Percentiles rank a stretch among this genome's conserved stretches.
These are phyloP conservation scores for Poeciliopsis gracilis DNA, from an alignment of 2,797 vertebrate genomes.

Conservation along the genomic window DNA sequence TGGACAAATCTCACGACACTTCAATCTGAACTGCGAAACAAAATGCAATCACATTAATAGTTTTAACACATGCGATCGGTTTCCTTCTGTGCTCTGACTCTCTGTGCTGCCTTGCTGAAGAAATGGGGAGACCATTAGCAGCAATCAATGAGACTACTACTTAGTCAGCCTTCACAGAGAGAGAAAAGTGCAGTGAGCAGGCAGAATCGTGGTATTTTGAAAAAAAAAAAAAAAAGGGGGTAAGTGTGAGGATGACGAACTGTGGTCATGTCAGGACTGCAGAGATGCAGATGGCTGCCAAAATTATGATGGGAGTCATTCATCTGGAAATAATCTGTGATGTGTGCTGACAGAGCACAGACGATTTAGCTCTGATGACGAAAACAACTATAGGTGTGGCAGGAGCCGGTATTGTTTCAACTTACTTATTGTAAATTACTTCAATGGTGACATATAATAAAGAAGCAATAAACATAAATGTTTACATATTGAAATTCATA, in stretches of 20 bases:
- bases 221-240: not conserved
- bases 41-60: not conserved
- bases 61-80: not conserved
- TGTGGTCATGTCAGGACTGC: not conserved
- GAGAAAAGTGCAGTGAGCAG: conserved; percentile 23
- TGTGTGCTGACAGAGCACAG: conserved; percentile 12
- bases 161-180: conserved; percentile 10
- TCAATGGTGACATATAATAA: not conserved
- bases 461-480: not conserved
- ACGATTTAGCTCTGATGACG: conserved; percentile 21
- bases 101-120: conserved; percentile 22
- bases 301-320: not conserved
- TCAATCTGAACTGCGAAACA: not conserved
- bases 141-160: conserved; percentile 43
- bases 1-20: not conserved
- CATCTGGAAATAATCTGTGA: conserved; percentile 28
- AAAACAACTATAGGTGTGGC: conserved; percentile 6
- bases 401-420: not conserved
- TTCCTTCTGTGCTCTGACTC: not conserved
- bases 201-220: conserved; percentile 9
- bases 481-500: not conserved
- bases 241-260: not conserved
- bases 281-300: not conserved
- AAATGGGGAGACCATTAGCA: conserved; percentile 36
- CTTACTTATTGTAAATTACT: not conserved